Conservation (phyloP, 92 coral and sea anemone species). For the Palythoa grandis region DNA sequence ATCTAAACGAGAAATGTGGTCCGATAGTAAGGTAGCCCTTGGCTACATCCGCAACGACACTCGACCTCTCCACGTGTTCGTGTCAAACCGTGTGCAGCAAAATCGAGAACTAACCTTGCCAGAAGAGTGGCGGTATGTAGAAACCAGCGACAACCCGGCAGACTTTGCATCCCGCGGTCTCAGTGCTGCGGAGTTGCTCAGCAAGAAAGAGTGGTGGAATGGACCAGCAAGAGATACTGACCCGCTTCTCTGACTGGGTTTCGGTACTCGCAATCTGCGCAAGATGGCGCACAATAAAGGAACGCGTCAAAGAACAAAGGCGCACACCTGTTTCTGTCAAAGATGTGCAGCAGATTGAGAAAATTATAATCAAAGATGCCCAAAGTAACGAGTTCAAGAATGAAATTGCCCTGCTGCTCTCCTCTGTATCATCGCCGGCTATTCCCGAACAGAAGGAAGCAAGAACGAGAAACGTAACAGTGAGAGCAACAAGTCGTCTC, state of each 20-base stretch:
- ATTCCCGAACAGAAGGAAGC: background rate
- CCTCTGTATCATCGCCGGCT: background rate
- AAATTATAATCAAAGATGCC: background rate
- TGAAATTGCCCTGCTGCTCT: background rate
- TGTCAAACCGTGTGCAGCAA: conserved; percentile 5
- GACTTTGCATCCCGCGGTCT: background rate
- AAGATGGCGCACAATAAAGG: background rate
- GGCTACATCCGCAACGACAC: conserved; percentile 10
- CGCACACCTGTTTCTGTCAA: background rate
- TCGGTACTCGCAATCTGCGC: background rate
- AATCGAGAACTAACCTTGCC: background rate
- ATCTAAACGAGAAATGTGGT: conserved; percentile 4
- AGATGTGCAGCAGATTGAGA: background rate
- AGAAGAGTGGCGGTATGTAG: too few relatives aligned
- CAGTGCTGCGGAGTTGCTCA: background rate
- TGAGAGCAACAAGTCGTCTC: conserved; percentile 24
- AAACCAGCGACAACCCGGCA: background rate
- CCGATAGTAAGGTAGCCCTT: conserved; percentile 10
- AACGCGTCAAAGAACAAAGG: background rate
- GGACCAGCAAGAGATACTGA: background rate
- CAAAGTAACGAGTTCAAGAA: background rate
- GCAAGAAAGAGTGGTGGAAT: background rate
- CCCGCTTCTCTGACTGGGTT: background rate
- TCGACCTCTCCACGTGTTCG: background rate
- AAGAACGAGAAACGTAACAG: background rate